These are phyloP conservation scores for Melanaphis sacchari DNA, from an alignment of 1,140 invertebrate genomes.

Conservation along the genomic window DNA sequence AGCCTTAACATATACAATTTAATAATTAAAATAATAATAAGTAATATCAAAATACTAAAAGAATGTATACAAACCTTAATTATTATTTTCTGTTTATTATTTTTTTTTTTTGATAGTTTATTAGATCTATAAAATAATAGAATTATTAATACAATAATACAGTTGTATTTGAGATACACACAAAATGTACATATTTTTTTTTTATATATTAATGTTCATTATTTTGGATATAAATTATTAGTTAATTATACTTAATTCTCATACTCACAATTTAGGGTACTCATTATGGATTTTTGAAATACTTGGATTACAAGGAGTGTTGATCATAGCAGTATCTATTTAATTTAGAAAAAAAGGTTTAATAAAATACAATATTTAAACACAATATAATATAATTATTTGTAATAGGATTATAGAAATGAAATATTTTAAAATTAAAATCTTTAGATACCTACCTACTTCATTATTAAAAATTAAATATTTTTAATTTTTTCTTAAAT, in stretches of 20 bases:
- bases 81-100: background rate
- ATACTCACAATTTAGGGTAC: background rate
- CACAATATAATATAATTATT: background rate
- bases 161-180: background rate
- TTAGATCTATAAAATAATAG: background rate
- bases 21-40: background rate
- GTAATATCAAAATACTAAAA: background rate
- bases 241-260: background rate
- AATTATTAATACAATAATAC: background rate
- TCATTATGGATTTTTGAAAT: background rate
- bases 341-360: background rate
- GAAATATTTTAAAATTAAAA: background rate
- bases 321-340: background rate
- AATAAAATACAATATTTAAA: background rate
- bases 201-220: background rate
- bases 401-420: background rate
- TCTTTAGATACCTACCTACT: too few species aligned
- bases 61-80: background rate
- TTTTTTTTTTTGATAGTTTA: background rate
- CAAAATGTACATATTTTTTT: background rate
- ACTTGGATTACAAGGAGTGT: background rate
- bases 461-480: too few species aligned
- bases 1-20: background rate
- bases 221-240: background rate
- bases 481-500: too few species aligned